Percentiles rank a stretch among this genome's conserved stretches.
Evolutionary conservation across 2,888 invertebrate genomes (phyloP).

Genomic region (Melangyna quadrimaculata): DNA sequence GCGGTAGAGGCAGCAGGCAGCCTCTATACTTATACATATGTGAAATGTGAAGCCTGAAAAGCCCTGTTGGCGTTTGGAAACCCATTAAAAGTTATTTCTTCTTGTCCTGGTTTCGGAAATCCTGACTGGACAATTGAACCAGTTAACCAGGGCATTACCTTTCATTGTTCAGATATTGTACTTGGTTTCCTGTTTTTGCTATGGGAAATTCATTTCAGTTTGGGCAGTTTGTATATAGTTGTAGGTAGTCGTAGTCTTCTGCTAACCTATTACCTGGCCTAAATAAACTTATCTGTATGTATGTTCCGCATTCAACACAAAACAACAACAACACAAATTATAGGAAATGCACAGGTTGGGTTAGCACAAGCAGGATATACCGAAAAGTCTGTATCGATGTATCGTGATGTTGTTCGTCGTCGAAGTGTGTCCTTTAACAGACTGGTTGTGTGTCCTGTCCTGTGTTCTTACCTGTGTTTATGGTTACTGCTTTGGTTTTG

Average conservation of each 20-base stretch:
- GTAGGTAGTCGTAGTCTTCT: background rate
- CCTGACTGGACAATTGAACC: slow-evolving; percentile 69
- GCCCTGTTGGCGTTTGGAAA: slow-evolving; percentile 59
- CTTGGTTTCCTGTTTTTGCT: slow-evolving; percentile 50
- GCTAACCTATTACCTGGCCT: slow-evolving; percentile 60
- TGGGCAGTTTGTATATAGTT: background rate
- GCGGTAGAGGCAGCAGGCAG: background rate
- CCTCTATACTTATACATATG: background rate
- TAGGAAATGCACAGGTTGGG: background rate
- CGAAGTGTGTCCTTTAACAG: background rate
- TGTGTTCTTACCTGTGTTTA: slow-evolving; percentile 42
- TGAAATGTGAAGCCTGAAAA: background rate
- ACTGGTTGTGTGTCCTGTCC: background rate
- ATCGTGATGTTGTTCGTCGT: background rate
- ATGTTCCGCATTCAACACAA: slow-evolving; percentile 1
- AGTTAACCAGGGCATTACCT: slow-evolving; percentile 69
- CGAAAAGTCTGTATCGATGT: slow-evolving; percentile 32
- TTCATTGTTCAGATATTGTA: slow-evolving; percentile 64
- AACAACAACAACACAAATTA: slow-evolving; percentile 10
- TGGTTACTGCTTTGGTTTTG: slow-evolving; percentile 50
- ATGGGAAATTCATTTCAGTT: slow-evolving; percentile 26
- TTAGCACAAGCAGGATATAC: slow-evolving; percentile 9
- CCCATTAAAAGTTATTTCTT: slow-evolving; percentile 67
- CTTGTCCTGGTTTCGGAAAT: slow-evolving; percentile 56
- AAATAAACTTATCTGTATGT: slow-evolving; percentile 45